phyloP scores from a whole-genome alignment of 1,140 invertebrate genomes.

The Ostrea denselamellosa region DNA sequence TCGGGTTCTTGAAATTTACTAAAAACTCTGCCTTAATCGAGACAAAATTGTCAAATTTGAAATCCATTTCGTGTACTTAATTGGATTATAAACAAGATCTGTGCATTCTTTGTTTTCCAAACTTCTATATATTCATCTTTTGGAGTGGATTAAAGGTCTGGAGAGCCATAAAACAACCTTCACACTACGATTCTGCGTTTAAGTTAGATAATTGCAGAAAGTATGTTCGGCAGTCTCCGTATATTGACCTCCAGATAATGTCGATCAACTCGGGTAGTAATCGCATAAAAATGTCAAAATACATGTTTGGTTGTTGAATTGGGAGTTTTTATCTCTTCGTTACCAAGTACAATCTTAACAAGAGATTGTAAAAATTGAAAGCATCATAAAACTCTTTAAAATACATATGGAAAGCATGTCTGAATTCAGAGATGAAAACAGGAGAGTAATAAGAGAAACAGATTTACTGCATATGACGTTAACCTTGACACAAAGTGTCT shows the following conservation, averaged over 20 bases:
- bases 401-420: constrained; percentile 32
- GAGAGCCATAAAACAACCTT: constrained; percentile 22
- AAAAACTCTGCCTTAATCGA: background rate
- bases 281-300: constrained; percentile 37
- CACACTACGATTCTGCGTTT: background rate
- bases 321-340: constrained; percentile 10
- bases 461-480: constrained; percentile 14
- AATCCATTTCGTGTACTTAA: constrained; percentile 18
- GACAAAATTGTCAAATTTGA: constrained; percentile 17
- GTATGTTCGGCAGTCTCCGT: background rate
- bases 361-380: constrained; percentile 34
- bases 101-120: constrained; percentile 10
- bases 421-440: background rate
- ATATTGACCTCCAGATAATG: constrained; percentile 22
- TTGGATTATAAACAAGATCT: constrained; percentile 1
- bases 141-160: constrained; percentile 28
- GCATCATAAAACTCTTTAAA: constrained; percentile 17
- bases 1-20: background rate
- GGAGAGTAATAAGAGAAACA: background rate
- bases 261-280: constrained; percentile 25
- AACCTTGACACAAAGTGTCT: background rate
- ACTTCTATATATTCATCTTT: constrained; percentile 9
- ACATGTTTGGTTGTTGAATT: constrained; percentile 16
- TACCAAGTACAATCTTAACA: constrained; percentile 33
- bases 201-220: constrained; percentile 37